These are phyloP conservation scores for Galerucella pusilla DNA, from an alignment of 2,888 invertebrate species.

Conservation along the genomic window DNA sequence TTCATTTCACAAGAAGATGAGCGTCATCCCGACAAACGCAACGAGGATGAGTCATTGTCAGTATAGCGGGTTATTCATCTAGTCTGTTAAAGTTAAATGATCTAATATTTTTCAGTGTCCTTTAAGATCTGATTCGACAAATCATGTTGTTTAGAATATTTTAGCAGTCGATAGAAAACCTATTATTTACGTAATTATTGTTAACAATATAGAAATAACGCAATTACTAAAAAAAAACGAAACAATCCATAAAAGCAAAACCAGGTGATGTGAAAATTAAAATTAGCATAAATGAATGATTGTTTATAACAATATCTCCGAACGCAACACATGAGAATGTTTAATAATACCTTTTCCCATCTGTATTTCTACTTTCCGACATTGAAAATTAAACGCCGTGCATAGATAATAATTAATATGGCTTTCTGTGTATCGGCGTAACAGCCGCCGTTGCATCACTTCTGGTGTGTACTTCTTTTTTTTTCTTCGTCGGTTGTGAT, in stretches of 20 bases:
- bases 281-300: constrained; percentile 32
- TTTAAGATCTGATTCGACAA: too few relatives aligned
- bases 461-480: constrained; percentile 13
- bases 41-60: too few relatives aligned
- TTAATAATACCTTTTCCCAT: constrained; percentile 35
- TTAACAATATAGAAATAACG: too few relatives aligned
- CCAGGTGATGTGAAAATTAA: constrained; percentile 10
- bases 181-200: too few relatives aligned
- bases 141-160: too few relatives aligned
- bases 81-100: too few relatives aligned
- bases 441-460: constrained; percentile 15
- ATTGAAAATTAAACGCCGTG: neutral
- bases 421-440: constrained; percentile 3
- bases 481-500: constrained; percentile 7
- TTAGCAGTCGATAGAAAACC: too few relatives aligned
- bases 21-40: too few relatives aligned
- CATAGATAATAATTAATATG: constrained; percentile 11
- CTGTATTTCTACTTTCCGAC: constrained; percentile 1
- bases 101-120: too few relatives aligned
- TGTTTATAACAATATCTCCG: constrained; percentile 32
- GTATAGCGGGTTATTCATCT: too few relatives aligned
- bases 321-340: constrained; percentile 30
- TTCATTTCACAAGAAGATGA: too few relatives aligned
- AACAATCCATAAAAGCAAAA: neutral
- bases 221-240: too few relatives aligned